A percentile compares a stretch with the other conserved stretches of the same genome.
Conservation (phyloP, 1,140 invertebrate species). For the Drosophila arawakana region DNA sequence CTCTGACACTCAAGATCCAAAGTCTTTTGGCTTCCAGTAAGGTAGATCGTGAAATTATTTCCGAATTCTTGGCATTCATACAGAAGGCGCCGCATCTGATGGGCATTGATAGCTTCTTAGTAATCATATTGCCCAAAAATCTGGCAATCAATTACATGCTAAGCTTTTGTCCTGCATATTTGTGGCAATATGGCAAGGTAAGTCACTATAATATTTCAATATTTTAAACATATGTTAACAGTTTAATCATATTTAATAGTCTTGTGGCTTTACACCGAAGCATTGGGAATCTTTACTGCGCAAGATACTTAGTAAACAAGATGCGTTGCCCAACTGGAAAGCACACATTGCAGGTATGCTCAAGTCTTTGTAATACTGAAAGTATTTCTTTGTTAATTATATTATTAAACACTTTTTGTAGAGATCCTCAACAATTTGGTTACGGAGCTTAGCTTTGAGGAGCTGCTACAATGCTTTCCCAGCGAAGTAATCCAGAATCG, state of each 20-base stretch:
- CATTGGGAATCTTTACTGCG: slow-evolving; percentile 78
- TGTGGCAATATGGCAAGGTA: slow-evolving; percentile 83
- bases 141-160: slow-evolving; percentile 81
- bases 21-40: slow-evolving; percentile 71
- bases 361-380: background rate
- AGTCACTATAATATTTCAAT: background rate
- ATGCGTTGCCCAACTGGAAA: slow-evolving; percentile 76
- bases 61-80: slow-evolving; percentile 81
- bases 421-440: slow-evolving; percentile 81
- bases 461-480: slow-evolving; percentile 79
- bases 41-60: slow-evolving; percentile 75
- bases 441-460: slow-evolving; percentile 74
- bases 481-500: slow-evolving; percentile 76
- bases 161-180: slow-evolving; percentile 73
- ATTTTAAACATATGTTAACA: background rate
- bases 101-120: slow-evolving; percentile 79
- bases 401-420: slow-evolving; percentile 1
- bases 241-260: slow-evolving; percentile 44
- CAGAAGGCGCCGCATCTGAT: slow-evolving; percentile 76
- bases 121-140: slow-evolving; percentile 79
- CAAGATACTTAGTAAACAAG: slow-evolving; percentile 78
- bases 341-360: slow-evolving; percentile 66
- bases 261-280: slow-evolving; percentile 77
- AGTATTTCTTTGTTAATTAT: background rate
- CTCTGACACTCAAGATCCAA: slow-evolving; percentile 78